Conservation (phyloP, 2,888 invertebrate genomes). For the Sylvicola cinctus region DNA sequence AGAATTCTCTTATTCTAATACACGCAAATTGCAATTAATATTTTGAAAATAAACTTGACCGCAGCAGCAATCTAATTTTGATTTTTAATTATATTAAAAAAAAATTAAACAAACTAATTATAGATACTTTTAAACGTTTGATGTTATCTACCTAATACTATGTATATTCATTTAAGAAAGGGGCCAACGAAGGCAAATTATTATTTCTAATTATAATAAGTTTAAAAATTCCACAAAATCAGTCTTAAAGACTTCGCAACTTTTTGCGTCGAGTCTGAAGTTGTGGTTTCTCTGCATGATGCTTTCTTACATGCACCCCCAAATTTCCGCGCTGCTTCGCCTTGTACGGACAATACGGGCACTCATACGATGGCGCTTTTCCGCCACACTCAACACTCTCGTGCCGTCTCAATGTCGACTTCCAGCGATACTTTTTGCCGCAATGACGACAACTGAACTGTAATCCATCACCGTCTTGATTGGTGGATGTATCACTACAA, state of each 20-base stretch:
- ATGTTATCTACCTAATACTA: too few relatives aligned
- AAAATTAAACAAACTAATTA: too few relatives aligned
- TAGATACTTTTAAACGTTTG: too few relatives aligned
- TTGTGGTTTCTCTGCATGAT: constrained; percentile 34
- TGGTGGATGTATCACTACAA: constrained; percentile 22
- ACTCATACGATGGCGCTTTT: constrained; percentile 62
- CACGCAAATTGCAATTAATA: too few relatives aligned
- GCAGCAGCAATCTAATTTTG: too few relatives aligned
- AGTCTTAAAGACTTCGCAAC: background rate
- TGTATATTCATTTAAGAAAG: too few relatives aligned
- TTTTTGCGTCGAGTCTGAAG: constrained; percentile 23
- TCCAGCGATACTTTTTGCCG: constrained; percentile 72
- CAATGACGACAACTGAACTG: constrained; percentile 66
- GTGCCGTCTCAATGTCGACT: constrained; percentile 61
- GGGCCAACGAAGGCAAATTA: too few relatives aligned
- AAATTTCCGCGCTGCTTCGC: constrained; percentile 68
- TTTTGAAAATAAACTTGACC: too few relatives aligned
- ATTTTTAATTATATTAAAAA: too few relatives aligned
- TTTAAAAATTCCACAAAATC: too few relatives aligned
- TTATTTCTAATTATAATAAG: too few relatives aligned
- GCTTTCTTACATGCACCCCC: constrained; percentile 60
- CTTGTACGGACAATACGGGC: constrained; percentile 55
- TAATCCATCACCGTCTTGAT: constrained; percentile 26
- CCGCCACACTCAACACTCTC: constrained; percentile 71
- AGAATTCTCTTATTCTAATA: too few relatives aligned